Base-by-base conservation (phyloP, 1,140 invertebrate genomes). In the Bradynema listronoti region DNA sequence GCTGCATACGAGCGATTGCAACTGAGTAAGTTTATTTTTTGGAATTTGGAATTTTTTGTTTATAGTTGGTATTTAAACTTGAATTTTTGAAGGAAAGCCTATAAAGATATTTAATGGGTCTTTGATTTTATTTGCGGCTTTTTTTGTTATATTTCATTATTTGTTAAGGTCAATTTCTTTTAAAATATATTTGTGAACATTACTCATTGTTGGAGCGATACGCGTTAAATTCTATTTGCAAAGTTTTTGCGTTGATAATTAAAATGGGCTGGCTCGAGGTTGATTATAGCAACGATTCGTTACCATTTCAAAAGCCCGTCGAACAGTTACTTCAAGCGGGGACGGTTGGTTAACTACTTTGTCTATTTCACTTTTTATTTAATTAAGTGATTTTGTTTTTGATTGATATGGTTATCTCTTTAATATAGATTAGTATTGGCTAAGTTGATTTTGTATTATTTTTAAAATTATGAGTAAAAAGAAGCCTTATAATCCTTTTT, bases 301-400 rank as follows among this genome's bases (percentile, higher is more conserved):
- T 68, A 49, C 65, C 74, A 63, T 83, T 83, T 29, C 77, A 95
- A 90, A 89, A 89, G 47, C 89, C 89, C 11, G 89, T 91, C n/a
- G 90, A 95, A 71, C 88, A 94, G 81, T 92, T 91, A 77, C 92
- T 91, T 79, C 88, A 92, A 96, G 82, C 93, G 97, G 88, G 96
- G 95, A 82, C 90, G 92, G 59, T 61, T 47, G 56, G 16, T 32
- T 14, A 34, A 51, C 43, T 4, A 52, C 2, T 9, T 58, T 58
- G 45, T 0, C 24, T 34, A 56, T 14, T 1, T 25, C 27, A 6
- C 5, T 16, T 16, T n/a, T n/a, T n/a, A n/a, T n/a, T n/a, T n/a
- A n/a, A n/a, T n/a, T n/a, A n/a, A n/a, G n/a, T n/a, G n/a, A n/a
- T n/a, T n/a, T n/a, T n/a, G n/a, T n/a, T n/a, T n/a, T n/a, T n/a